Evolutionary conservation across 2,888 invertebrate species (phyloP).

Genomic region (Brachypterus glaber): DNA sequence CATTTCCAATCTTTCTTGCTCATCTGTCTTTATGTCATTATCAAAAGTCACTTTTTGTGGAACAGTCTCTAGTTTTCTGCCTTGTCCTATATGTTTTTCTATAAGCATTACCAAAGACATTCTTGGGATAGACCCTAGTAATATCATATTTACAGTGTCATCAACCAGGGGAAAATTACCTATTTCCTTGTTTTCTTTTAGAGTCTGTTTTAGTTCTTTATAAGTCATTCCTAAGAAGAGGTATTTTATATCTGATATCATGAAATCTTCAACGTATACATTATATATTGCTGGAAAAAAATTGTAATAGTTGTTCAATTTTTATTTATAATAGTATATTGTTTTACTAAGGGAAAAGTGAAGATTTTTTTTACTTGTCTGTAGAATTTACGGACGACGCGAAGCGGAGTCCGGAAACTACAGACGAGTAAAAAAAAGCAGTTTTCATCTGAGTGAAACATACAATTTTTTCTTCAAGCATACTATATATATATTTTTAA

Average conservation of each 20-base stretch:
- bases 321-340: no score
- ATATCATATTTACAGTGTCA: slow-evolving; percentile 74
- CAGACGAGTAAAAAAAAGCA: no score
- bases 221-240: slow-evolving; percentile 86
- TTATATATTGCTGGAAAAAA: slow-evolving; percentile 68
- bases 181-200: slow-evolving; percentile 56
- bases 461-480: no score
- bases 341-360: no score
- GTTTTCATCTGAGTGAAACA: no score
- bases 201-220: slow-evolving; percentile 68
- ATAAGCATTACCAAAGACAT: slow-evolving; percentile 75
- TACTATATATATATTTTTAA: no score
- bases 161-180: slow-evolving; percentile 88
- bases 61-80: slow-evolving; percentile 58
- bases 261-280: slow-evolving; percentile 91
- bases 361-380: no score
- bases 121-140: slow-evolving; percentile 85
- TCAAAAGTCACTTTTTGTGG: slow-evolving; percentile 50
- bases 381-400: no score
- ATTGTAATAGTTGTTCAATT: slow-evolving; percentile 50
- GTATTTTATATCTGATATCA: slow-evolving; percentile 78
- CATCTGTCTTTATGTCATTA: slow-evolving; percentile 44
- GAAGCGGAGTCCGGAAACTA: no score
- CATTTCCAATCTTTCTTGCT: slow-evolving; percentile 11
- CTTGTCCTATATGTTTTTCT: slow-evolving; percentile 72